Conservation (phyloP, 2,888 invertebrate genomes). For the Axea sp. region DNA sequence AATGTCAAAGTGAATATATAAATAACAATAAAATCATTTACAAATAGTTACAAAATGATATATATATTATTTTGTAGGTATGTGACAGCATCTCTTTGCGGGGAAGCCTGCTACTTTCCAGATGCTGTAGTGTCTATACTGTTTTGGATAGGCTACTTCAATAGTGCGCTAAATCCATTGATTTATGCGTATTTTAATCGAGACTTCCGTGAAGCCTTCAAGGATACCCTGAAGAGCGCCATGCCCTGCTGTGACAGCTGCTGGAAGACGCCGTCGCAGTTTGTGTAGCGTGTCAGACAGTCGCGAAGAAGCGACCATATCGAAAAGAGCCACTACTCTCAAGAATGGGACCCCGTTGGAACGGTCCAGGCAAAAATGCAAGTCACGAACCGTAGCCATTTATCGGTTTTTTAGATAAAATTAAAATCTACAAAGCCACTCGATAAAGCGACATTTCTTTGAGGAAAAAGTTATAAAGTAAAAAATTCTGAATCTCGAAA, state of each 20-base stretch:
- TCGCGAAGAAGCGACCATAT: conserved; percentile 57
- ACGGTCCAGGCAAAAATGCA: conserved; percentile 30
- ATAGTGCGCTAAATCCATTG: conserved; percentile 95
- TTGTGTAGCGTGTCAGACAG: conserved; percentile 79
- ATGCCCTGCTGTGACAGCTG: conserved; percentile 90
- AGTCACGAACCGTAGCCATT: conserved; percentile 1
- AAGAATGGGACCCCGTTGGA: conserved; percentile 32
- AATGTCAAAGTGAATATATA: no score
- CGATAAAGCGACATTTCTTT: background rate
- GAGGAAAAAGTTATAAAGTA: background rate
- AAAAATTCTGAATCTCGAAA: no score
- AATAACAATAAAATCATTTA: no score
- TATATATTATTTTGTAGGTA: conserved; percentile 82
- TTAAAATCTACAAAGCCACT: background rate
- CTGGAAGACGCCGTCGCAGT: conserved; percentile 85
- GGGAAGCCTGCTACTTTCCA: conserved; percentile 85
- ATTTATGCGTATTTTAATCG: conserved; percentile 98
- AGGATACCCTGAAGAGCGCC: conserved; percentile 92
- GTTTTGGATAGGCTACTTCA: conserved; percentile 98
- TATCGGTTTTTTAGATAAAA: conserved; percentile 24
- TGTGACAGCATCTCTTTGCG: conserved; percentile 90
- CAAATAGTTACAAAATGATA: no score
- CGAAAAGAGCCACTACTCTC: conserved; percentile 38
- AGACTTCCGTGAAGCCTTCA: conserved; percentile 98
- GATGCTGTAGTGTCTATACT: conserved; percentile 85